These are phyloP conservation scores for Rhynchonycteris naso DNA, from an alignment of 2,797 vertebrate genomes.

Conservation along the genomic window DNA sequence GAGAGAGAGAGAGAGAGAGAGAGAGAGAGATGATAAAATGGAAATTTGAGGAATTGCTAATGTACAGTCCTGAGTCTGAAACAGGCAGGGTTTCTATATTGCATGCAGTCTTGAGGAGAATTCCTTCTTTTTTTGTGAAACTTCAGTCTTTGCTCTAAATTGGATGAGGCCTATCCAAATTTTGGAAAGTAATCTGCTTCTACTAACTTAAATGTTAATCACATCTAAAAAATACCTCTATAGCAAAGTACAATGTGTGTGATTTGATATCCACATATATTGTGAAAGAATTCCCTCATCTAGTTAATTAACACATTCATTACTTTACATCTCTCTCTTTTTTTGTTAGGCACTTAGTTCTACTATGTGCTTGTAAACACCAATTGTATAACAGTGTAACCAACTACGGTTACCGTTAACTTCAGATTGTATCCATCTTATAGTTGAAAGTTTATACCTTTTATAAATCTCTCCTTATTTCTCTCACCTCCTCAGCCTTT, in stretches of 20 bases:
- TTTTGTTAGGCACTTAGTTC: neutral
- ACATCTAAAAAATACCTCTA: neutral
- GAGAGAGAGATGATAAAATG: neutral
- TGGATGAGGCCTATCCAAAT: neutral
- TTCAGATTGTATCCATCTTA: neutral
- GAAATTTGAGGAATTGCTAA: neutral
- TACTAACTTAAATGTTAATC: neutral
- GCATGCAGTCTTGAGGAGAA: neutral
- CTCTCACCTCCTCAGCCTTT: neutral
- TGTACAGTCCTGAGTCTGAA: neutral
- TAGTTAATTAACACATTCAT: neutral
- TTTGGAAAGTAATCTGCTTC: neutral
- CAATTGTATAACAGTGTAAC: neutral
- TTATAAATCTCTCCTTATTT: neutral
- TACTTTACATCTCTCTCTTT: neutral
- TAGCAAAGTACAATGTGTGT: neutral
- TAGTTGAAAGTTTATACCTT: neutral
- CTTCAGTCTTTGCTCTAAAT: neutral
- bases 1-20: neutral
- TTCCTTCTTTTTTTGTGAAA: neutral
- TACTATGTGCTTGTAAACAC: neutral
- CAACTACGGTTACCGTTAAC: neutral
- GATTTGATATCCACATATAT: neutral
- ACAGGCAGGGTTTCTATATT: neutral
- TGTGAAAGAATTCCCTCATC: neutral